Percentiles rank a stretch among this genome's conserved stretches.
Evolutionary conservation across 2,113 vertebrate genomes (phyloP).

Genomic region (Hydropotes inermis): DNA sequence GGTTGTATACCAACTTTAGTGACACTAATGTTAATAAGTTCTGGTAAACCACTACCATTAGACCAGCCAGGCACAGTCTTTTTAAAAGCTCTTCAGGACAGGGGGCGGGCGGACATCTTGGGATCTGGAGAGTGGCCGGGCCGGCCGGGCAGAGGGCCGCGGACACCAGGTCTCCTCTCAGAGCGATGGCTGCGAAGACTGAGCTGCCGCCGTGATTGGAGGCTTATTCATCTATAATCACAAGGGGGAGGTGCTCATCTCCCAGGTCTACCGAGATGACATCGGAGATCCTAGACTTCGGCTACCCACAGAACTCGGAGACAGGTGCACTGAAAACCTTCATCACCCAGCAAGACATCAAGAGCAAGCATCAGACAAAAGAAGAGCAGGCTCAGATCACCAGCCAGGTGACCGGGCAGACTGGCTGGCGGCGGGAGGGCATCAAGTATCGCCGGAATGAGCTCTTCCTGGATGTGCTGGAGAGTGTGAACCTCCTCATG

Average conservation of each 20-base stretch:
- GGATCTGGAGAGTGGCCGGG: slow-evolving; percentile 53
- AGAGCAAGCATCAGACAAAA: no score
- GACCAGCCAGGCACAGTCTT: slow-evolving; percentile 65
- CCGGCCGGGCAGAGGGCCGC: not conserved
- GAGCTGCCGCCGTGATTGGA: slow-evolving; percentile 95
- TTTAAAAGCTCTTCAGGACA: not conserved
- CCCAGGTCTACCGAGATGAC: slow-evolving; percentile 97
- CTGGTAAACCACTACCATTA: slow-evolving; percentile 73
- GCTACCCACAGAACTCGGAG: no score
- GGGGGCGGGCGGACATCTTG: slow-evolving; percentile 77
- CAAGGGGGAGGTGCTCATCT: slow-evolving; percentile 99
- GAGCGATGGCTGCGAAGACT: slow-evolving; percentile 90
- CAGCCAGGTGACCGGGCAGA: slow-evolving; percentile 99
- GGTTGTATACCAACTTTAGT: slow-evolving; percentile 72
- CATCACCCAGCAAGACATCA: no score
- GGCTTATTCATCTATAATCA: slow-evolving; percentile 99
- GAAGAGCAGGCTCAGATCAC: slow-evolving; percentile 99
- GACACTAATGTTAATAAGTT: slow-evolving; percentile 72
- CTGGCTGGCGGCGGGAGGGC: slow-evolving; percentile 98
- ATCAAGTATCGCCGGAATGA: slow-evolving; percentile 99
- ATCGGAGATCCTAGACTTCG: no score
- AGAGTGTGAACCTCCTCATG: slow-evolving; percentile 99
- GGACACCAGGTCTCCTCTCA: slow-evolving; percentile 79
- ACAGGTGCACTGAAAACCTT: no score
- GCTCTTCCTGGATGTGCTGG: slow-evolving; percentile 97